These are phyloP conservation scores for Rallus crepitans DNA, from an alignment of 2,797 vertebrate genomes.

Conservation along the genomic window DNA sequence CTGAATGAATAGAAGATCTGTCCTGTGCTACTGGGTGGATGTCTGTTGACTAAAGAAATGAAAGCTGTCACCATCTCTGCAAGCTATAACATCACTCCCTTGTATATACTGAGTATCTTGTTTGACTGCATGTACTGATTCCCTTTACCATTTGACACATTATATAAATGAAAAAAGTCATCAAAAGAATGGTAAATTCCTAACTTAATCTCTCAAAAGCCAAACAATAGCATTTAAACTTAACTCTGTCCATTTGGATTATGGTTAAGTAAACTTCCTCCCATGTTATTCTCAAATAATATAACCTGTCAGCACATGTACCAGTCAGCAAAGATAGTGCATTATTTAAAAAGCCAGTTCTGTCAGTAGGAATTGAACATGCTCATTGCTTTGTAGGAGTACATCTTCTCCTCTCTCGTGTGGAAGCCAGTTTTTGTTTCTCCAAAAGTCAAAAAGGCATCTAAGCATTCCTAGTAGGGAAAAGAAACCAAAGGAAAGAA, in stretches of 20 bases:
- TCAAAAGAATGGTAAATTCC: background rate
- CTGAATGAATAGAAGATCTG: background rate
- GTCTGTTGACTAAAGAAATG: background rate
- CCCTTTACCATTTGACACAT: background rate
- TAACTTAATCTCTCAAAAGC: slow-evolving; percentile 14
- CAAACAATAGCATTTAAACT: slow-evolving; percentile 20
- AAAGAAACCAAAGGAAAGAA: background rate
- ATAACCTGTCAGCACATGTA: slow-evolving; percentile 3
- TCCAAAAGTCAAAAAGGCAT: background rate
- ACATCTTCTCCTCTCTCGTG: background rate
- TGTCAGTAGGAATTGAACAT: background rate
- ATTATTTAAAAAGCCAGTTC: background rate
- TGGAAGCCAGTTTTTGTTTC: background rate
- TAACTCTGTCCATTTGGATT: slow-evolving; percentile 9
- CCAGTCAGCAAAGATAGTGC: background rate
- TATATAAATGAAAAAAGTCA: background rate
- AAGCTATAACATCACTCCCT: background rate
- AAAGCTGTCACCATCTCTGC: background rate
- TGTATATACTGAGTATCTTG: background rate
- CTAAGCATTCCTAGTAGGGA: background rate
- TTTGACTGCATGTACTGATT: background rate
- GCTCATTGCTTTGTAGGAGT: background rate
- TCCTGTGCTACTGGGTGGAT: background rate
- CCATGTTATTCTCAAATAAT: slow-evolving; percentile 2
- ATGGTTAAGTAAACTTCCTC: slow-evolving; percentile 43